These are phyloP conservation scores for Scaptodrosophila lebanonensis DNA, from an alignment of 1,140 invertebrate genomes.

Conservation along the genomic window DNA sequence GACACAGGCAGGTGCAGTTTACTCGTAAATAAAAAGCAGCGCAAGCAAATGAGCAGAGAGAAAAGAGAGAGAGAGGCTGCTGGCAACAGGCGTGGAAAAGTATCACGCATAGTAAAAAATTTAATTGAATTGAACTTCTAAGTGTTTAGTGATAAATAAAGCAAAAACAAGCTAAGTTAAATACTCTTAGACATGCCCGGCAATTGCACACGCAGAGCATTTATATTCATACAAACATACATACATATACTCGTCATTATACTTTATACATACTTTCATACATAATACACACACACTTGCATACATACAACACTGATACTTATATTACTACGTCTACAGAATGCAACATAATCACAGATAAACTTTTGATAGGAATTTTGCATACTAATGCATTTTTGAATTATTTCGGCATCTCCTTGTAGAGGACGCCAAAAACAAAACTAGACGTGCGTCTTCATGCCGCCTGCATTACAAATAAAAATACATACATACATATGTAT, in stretches of 20 bases:
- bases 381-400: not conserved
- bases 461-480: not conserved
- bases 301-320: too few species aligned
- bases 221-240: slow-evolving; percentile 26
- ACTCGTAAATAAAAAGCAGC: slow-evolving; percentile 9
- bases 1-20: slow-evolving; percentile 39
- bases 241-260: slow-evolving; percentile 15
- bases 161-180: slow-evolving; percentile 5
- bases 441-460: slow-evolving; percentile 2
- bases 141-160: slow-evolving; percentile 63
- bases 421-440: too few species aligned
- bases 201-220: slow-evolving; percentile 25
- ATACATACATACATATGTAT: slow-evolving; percentile 40
- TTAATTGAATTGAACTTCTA: slow-evolving; percentile 58
- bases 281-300: too few species aligned
- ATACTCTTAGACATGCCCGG: too few species aligned
- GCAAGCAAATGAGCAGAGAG: not conserved
- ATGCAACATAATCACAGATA: too few species aligned
- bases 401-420: not conserved
- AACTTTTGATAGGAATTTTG: too few species aligned
- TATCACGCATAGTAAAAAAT: slow-evolving; percentile 55
- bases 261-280: too few species aligned
- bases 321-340: too few species aligned
- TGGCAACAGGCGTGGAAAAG: slow-evolving; percentile 3
- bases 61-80: slow-evolving; percentile 1